Evolutionary conservation across 1,140 invertebrate species (phyloP).

Genomic region (Periplaneta americana): DNA sequence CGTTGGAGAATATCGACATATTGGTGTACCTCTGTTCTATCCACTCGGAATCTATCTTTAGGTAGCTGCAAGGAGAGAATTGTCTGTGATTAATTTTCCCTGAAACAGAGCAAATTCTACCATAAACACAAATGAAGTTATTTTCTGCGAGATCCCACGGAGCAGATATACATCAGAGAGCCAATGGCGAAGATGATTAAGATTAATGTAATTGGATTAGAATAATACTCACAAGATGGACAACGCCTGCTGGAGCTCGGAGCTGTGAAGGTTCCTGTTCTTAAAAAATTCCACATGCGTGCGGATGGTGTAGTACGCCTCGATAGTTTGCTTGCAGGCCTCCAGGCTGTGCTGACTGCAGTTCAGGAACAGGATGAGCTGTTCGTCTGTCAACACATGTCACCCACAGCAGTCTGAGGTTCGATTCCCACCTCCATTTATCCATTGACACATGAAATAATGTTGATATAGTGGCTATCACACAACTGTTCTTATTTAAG

Average conservation of each 20-base stretch:
- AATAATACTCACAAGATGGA: conserved; percentile 23
- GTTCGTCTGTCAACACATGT: conserved; percentile 41
- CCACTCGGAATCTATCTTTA: too few relatives aligned
- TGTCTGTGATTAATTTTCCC: too few relatives aligned
- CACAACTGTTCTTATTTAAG: too few relatives aligned
- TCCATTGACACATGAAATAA: neutral
- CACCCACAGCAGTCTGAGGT: conserved; percentile 22
- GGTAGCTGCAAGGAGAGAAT: too few relatives aligned
- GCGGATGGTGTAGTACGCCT: conserved; percentile 54
- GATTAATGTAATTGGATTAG: too few relatives aligned
- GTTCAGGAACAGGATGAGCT: conserved; percentile 54
- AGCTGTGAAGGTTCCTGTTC: conserved; percentile 45
- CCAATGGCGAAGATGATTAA: too few relatives aligned
- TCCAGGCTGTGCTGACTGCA: conserved; percentile 56
- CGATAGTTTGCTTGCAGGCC: conserved; percentile 53
- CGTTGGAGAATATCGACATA: too few relatives aligned
- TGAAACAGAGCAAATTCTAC: too few relatives aligned
- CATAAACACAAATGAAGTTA: too few relatives aligned
- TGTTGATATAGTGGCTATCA: neutral
- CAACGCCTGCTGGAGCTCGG: conserved; percentile 30
- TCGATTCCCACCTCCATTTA: conserved; percentile 14
- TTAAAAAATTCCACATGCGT: conserved; percentile 55
- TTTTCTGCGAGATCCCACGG: too few relatives aligned
- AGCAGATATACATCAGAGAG: too few relatives aligned
- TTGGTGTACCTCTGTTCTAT: too few relatives aligned